Base-by-base conservation (phyloP, 2,888 invertebrate genomes). In the Idaea aversata region DNA sequence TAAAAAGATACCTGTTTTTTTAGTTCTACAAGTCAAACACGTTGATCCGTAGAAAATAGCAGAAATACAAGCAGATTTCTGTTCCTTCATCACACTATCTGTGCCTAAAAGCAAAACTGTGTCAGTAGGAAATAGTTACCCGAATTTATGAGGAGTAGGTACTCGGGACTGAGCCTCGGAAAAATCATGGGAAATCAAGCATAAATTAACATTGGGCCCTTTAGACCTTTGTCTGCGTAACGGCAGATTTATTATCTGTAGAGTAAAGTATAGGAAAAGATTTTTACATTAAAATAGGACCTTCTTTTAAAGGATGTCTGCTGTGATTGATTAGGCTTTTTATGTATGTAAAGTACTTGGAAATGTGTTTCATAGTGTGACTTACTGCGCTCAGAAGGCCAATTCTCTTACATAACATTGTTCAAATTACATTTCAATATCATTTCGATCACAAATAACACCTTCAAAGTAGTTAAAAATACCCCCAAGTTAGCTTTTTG, bases 61-160 rank as follows among this genome's bases (percentile, higher is more conserved):
- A 15, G 73, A 70, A 5, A 85, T 79, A 5, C 80, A 82, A 2
- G 81, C 77, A n/a, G 86, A 85, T 72, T 79, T 85, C 38, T 78
- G 81, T 61, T 82, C 81, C 62, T 67, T 79, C 25, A 73, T 15
- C 34, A 68, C 72, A 61, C 81, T 78, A 67, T 76, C 79, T 67
- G 85, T 87, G 63, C 85, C 89, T 88, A 76, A 79, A 84, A 85
- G 72, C 69, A 78, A 81, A 84, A 81, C 62, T 73, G 65, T 76
- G 78, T 84, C 72, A 77, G 70, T 75, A 76, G 72, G 75, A 80
- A 80, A 80, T 74, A 47, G 72, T 72, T 72, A 58, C 62, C 38
- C 68, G 72, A 76, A 82, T 83, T 85, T 84, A 84, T 81, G 77
- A 69, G 73, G 63, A 74, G 70, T n/a, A n/a, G n/a, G n/a, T 81